Conservation (phyloP, 2,888 invertebrate species). For the Philaethria dido region DNA sequence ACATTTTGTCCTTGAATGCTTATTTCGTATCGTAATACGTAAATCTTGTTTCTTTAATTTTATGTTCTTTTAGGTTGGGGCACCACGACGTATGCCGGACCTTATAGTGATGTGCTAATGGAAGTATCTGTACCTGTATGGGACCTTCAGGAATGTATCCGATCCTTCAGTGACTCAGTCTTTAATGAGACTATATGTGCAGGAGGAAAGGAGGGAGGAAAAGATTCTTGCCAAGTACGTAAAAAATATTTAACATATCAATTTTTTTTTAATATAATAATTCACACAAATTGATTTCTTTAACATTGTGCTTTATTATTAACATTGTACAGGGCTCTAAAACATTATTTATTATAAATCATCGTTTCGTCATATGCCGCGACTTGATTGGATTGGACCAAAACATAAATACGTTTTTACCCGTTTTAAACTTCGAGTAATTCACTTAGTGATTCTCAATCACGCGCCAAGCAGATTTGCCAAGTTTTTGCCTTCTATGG, state of each 20-base stretch:
- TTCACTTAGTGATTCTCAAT: too few species aligned
- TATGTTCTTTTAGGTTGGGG: slow-evolving; percentile 87
- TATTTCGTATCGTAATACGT: neutral
- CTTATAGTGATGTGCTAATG: slow-evolving; percentile 86
- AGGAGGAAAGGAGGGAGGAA: slow-evolving; percentile 89
- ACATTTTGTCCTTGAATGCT: neutral
- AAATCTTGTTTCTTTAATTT: neutral
- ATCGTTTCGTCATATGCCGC: too few species aligned
- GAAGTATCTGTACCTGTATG: slow-evolving; percentile 92
- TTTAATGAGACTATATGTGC: slow-evolving; percentile 90
- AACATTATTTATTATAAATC: too few species aligned
- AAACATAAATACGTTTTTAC: too few species aligned
- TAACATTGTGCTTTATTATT: too few species aligned
- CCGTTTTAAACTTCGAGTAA: too few species aligned
- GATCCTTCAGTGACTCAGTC: slow-evolving; percentile 84
- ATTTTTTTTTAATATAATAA: too few species aligned
- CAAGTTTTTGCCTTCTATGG: too few species aligned
- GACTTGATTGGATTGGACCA: too few species aligned
- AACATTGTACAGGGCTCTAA: too few species aligned
- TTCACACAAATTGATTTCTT: neutral
- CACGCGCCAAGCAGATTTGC: too few species aligned
- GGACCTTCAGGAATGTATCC: slow-evolving; percentile 86
- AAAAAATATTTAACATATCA: neutral
- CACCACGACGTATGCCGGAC: slow-evolving; percentile 88
- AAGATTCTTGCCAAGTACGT: slow-evolving; percentile 91